Conservation (phyloP, 2,113 vertebrate genomes). For the Gallinago paraguaiae region DNA sequence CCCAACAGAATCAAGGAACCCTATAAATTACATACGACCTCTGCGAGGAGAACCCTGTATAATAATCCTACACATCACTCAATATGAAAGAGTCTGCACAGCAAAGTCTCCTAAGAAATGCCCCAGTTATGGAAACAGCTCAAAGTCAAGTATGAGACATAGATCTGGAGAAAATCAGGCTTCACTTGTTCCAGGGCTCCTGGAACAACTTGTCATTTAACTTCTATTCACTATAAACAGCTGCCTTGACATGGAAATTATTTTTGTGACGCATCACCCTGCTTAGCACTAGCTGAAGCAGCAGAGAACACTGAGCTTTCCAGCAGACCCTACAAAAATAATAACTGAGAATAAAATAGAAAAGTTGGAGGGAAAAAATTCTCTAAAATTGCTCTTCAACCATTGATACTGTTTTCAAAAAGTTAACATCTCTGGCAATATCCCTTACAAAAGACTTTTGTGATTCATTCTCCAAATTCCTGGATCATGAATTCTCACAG, state of each 20-base stretch:
- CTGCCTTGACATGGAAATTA: constrained; percentile 49
- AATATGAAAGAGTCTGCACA: neutral
- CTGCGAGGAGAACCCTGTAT: neutral
- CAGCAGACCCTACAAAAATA: neutral
- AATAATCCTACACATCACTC: neutral
- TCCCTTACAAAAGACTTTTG: neutral
- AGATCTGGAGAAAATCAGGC: constrained; percentile 46
- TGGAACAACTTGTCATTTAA: constrained; percentile 55
- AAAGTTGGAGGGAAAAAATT: neutral
- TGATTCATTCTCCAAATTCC: neutral
- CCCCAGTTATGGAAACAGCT: neutral
- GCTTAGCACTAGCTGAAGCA: neutral
- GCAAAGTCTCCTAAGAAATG: neutral
- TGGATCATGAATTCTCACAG: neutral
- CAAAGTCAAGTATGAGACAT: neutral
- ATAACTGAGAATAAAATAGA: neutral
- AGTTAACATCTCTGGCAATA: neutral
- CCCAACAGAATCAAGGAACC: neutral
- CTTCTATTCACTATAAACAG: constrained; percentile 41
- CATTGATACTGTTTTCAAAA: neutral
- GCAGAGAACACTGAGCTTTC: neutral
- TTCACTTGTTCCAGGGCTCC: constrained; percentile 33
- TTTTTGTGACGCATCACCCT: neutral
- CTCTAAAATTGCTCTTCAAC: neutral
- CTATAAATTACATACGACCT: neutral